A percentile compares a stretch with the other conserved stretches of the same genome.
Conservation (phyloP, 2,113 vertebrate genomes). For the Scortum barcoo region DNA sequence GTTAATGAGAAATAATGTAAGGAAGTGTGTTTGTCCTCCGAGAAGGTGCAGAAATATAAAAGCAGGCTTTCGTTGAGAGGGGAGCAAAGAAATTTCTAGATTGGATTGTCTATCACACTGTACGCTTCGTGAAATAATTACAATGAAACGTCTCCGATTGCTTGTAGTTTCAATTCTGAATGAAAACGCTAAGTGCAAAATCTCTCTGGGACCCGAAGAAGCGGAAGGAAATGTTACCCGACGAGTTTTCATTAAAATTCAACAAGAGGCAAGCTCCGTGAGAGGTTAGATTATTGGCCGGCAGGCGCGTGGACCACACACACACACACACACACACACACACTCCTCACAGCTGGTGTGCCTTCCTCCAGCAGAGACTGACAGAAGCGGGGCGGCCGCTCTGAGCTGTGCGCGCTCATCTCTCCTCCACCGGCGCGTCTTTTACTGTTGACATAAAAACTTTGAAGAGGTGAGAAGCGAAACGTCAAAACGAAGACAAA, state of each 20-base stretch:
- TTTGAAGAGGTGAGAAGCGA: constrained; percentile 69
- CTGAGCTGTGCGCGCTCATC: constrained; percentile 70
- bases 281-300: constrained; percentile 81
- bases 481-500: constrained; percentile 54
- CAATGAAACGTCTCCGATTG: background rate
- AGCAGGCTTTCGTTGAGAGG: background rate
- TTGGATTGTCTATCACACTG: background rate
- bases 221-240: constrained; percentile 58
- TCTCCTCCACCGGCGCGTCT: constrained; percentile 62
- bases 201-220: constrained; percentile 29
- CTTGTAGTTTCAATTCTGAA: constrained; percentile 33
- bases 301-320: constrained; percentile 34
- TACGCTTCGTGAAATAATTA: constrained; percentile 18
- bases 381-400: constrained; percentile 79
- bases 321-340: constrained; percentile 30
- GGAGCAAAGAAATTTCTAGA: background rate
- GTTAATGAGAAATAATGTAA: no score
- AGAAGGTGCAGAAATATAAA: background rate
- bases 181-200: constrained; percentile 36
- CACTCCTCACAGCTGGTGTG: constrained; percentile 72
- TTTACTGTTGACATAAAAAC: constrained; percentile 61
- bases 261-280: constrained; percentile 71
- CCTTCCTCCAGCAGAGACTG: constrained; percentile 74
- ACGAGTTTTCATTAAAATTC: constrained; percentile 75
- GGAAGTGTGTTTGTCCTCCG: background rate